phyloP scores from a whole-genome alignment of 2,113 vertebrate genomes.

The Hippopotamus amphibius region DNA sequence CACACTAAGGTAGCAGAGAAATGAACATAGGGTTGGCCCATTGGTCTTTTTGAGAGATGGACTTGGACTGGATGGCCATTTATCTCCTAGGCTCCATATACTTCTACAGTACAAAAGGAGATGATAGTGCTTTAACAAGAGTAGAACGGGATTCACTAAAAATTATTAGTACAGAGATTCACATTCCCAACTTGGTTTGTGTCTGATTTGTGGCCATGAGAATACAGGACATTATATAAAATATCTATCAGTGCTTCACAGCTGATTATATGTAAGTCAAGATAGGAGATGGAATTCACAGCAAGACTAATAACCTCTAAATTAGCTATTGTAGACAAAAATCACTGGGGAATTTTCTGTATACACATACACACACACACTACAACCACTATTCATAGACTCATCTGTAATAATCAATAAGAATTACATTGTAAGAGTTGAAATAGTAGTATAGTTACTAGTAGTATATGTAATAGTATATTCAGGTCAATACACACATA shows the following conservation, averaged over 20 bases:
- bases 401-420: not conserved
- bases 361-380: not conserved
- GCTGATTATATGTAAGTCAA: not conserved
- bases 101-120: not conserved
- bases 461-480: not conserved
- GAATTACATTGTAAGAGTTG: not conserved
- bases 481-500: not conserved
- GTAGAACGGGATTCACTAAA: not conserved
- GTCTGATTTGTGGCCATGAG: not conserved
- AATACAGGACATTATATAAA: not conserved
- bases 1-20: not conserved
- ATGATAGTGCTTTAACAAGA: not conserved
- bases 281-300: not conserved
- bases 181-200: not conserved
- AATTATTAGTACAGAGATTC: conserved; percentile 4
- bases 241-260: not conserved
- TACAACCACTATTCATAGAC: not conserved
- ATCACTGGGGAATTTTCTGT: not conserved
- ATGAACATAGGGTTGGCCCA: not conserved
- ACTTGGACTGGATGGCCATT: not conserved
- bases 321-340: not conserved
- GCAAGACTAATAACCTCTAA: not conserved
- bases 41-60: not conserved
- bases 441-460: not conserved
- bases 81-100: not conserved